Base-by-base conservation (phyloP, 2,888 invertebrate genomes). In the Sympetrum striolatum region DNA sequence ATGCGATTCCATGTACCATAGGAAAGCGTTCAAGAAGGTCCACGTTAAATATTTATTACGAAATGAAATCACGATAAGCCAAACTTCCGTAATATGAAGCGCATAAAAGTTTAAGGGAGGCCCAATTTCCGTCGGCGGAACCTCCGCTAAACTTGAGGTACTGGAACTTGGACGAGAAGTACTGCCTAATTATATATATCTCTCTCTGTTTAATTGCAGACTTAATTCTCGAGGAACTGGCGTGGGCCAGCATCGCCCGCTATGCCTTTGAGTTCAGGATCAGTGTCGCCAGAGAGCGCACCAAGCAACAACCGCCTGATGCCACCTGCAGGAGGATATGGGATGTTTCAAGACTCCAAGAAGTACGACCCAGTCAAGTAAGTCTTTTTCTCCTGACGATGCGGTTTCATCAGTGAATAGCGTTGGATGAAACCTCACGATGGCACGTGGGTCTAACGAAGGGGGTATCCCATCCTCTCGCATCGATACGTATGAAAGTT, bases 211-310 rank as follows among this genome's bases (percentile, higher is more conserved):
- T 73, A 25, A 14, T 73, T 73, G 10, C 73, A 73, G 73, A 73
- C 25, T 73, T 73, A 73, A 31, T 73, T 8, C 25, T 25, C 31
- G 31, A 73, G 53, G 25, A 73, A 25, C 31, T 73, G 25, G 25
- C 25, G 73, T 14, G 3, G 25, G 31, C 73, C 25, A 58, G 60
- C 53, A 18, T 6, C 6, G 8, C 18, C 31, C 53, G 58, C 48
- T 58, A 86, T 86, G 86, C 86, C 86, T n/a, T 37, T 86, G 35
- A 64, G 31, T 64, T 39, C 86, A 6, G 86, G 86, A 37, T 64
- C 86, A 22, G 86, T 86, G 53, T n/a, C 39, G 60, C 86, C 86
- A 31, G 86, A 86, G n/a, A 22, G n/a, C 4, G 58, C 15, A 31
- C 18, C 37, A 6, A 35, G 60, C 22, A 60, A 64, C 60, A 58